Conservation (phyloP, 1,140 invertebrate species). For the Hylaeus anthracinus region DNA sequence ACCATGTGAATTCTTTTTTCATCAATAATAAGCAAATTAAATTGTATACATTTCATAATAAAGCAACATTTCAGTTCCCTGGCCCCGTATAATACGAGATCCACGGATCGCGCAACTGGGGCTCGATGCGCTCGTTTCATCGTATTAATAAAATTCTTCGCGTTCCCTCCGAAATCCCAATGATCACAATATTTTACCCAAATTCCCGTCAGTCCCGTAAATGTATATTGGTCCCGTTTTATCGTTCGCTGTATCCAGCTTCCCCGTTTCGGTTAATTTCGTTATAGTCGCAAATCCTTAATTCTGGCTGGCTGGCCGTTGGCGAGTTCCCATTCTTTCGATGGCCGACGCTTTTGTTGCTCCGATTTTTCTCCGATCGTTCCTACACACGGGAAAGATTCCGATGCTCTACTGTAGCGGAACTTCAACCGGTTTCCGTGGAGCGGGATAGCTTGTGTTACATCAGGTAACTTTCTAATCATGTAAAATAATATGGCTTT, state of each 20-base stretch:
- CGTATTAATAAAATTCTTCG: too few relatives aligned
- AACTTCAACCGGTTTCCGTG: constrained; percentile 31
- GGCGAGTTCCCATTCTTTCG: neutral
- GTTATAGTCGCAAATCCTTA: neutral
- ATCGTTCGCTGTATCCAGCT: neutral
- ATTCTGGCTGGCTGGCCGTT: neutral
- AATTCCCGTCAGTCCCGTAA: too few relatives aligned
- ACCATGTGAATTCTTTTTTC: too few relatives aligned
- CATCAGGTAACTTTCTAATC: constrained; percentile 44
- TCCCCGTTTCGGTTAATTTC: neutral
- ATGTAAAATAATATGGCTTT: constrained; percentile 31
- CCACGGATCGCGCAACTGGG: too few relatives aligned
- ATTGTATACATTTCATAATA: too few relatives aligned
- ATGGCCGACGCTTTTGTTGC: neutral
- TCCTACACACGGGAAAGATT: neutral
- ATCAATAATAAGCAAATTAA: too few relatives aligned
- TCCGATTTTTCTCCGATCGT: neutral
- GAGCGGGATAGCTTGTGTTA: constrained; percentile 6
- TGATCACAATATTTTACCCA: too few relatives aligned
- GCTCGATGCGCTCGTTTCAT: too few relatives aligned
- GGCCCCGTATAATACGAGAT: too few relatives aligned
- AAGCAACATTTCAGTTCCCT: too few relatives aligned
- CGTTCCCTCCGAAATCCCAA: too few relatives aligned
- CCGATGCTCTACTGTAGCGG: constrained; percentile 15
- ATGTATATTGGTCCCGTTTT: too few relatives aligned